Evolutionary conservation across 2,113 vertebrate species (phyloP), one percentile per base, ranked within the genome.

Genomic region (Oostethus manadensis): DNA sequence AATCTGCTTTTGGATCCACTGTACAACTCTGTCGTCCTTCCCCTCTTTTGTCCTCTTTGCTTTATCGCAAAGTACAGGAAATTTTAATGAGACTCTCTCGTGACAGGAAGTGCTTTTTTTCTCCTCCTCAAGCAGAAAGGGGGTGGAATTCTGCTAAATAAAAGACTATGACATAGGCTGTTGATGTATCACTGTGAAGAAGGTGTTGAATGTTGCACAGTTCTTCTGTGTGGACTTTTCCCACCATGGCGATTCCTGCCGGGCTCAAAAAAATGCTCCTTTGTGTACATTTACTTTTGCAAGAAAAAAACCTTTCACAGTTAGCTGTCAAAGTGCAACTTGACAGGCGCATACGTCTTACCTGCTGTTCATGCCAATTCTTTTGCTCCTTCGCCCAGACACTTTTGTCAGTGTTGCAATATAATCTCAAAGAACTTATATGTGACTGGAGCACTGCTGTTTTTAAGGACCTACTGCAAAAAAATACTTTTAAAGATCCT

Each of bases 151-250:
- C 13, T 42, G 38, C 20, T 16, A 48, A 21, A 18, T 48, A 2
- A 7, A 48, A 20, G 20, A 11, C 16, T 21, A 17, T 48, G n/a
- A 48, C 3, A 48, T 20, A 21, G 46, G 46, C 10, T 20, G 45
- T 18, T 64, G 68, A 79, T 70, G 16, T 6, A 58, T 8, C 3
- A 0, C 58, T 74, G 45, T 20, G 46, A 54, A 46, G 45, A 60
- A 70, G 58, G 67, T 84, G 82, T 63, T 58, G 79, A 87, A 87
- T 87, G 65, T 87, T 21, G 58, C 82, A 74, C 79, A 23, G 33
- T 35, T 40, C 66, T 20, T 66, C 38, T 66, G 15, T 77, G 74
- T 84, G 70, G 74, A 82, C 57, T 20, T 76, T 84, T 87, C 80
- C 78, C 83, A 84, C 59, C 57, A 71, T 1, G 51, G 48, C 1